These are phyloP conservation scores for Botrylloides violaceus DNA, from an alignment of 23 tunicate species.

Conservation along the genomic window DNA sequence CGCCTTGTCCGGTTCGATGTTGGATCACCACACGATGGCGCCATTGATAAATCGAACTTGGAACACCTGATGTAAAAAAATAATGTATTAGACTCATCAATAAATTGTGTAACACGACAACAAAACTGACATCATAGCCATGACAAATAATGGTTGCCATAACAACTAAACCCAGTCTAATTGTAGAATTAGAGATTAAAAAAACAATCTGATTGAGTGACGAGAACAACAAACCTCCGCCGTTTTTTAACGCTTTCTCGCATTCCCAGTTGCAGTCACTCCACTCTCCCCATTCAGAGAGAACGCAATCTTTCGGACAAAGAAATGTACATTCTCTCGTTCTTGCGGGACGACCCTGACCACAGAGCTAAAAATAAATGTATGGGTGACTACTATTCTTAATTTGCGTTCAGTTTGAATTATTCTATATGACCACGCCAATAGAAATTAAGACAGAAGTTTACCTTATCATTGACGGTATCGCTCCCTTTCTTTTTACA, in stretches of 20 bases:
- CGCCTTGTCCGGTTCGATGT: constrained; percentile 41
- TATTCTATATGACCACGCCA: not conserved
- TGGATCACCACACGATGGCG: constrained; percentile 49
- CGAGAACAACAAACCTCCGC: not conserved
- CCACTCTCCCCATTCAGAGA: constrained; percentile 63
- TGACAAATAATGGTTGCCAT: too few relatives aligned
- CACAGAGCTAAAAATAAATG: constrained; percentile 14
- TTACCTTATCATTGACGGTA: constrained; percentile 32
- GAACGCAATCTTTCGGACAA: constrained; percentile 48
- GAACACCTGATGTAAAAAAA: constrained; percentile 3
- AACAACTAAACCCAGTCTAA: too few relatives aligned
- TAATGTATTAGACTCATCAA: too few relatives aligned
- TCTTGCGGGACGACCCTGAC: constrained; percentile 18
- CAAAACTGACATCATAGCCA: too few relatives aligned
- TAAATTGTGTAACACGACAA: too few relatives aligned
- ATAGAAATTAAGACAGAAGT: not conserved
- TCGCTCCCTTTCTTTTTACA: constrained; percentile 56
- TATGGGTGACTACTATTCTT: too few relatives aligned
- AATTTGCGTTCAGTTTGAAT: too few relatives aligned
- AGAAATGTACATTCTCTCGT: constrained; percentile 27
- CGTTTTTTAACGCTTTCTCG: constrained; percentile 20
- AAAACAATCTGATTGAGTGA: too few relatives aligned
- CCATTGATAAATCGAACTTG: constrained; percentile 34
- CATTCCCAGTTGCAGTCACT: constrained; percentile 54
- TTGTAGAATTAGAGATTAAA: too few relatives aligned